These are phyloP conservation scores for Fragum sueziense DNA, from an alignment of 2,888 invertebrate genomes.

Conservation along the genomic window DNA sequence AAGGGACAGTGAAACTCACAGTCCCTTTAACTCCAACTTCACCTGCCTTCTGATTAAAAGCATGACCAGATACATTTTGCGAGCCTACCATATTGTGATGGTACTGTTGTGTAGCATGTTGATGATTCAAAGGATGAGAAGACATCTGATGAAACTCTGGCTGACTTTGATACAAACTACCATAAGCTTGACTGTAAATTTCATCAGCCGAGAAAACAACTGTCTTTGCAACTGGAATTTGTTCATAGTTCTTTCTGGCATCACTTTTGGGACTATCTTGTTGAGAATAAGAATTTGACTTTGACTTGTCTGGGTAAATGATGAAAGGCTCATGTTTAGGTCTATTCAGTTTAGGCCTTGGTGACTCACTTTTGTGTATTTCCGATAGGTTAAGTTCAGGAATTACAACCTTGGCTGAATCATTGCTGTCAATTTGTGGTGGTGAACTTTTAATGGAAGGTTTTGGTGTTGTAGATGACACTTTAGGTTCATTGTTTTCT, in stretches of 20 bases:
- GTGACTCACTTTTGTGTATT: conserved; percentile 41
- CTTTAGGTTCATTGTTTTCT: conserved; percentile 8
- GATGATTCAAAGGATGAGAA: too few relatives aligned
- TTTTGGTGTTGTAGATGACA: not conserved
- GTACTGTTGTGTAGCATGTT: not conserved
- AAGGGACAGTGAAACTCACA: conserved; percentile 2
- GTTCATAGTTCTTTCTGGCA: conserved; percentile 67
- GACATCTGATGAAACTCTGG: not conserved
- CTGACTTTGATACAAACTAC: not conserved
- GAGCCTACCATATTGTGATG: not conserved
- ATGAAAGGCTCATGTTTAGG: conserved; percentile 65
- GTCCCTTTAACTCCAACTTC: too few relatives aligned
- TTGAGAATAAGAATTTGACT: conserved; percentile 10
- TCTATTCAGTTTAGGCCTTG: conserved; percentile 63
- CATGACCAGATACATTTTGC: not conserved
- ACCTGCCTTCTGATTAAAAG: too few relatives aligned
- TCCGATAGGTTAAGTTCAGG: conserved; percentile 51
- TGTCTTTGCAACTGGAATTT: conserved; percentile 67
- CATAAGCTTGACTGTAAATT: conserved; percentile 74
- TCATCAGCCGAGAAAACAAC: conserved; percentile 76
- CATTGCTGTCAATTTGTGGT: conserved; percentile 16
- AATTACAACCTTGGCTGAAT: conserved; percentile 10
- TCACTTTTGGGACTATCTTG: conserved; percentile 8
- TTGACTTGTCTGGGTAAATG: conserved; percentile 58
- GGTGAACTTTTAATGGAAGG: not conserved